Base-by-base conservation (phyloP, 2,888 invertebrate species). In the Pyrgus malvae region DNA sequence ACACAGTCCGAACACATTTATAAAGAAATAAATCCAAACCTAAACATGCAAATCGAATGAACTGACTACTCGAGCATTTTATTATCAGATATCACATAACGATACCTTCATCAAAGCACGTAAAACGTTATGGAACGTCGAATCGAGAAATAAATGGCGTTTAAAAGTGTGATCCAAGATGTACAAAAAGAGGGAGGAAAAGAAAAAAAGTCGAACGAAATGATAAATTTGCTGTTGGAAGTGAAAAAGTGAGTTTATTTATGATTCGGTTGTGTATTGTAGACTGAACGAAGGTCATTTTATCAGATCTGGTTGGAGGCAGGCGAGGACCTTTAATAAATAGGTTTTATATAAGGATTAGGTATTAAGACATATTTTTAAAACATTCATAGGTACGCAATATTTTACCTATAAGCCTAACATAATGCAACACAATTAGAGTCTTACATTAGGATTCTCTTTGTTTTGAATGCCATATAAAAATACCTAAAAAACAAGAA, bases 141-240 rank as follows among this genome's bases (percentile, higher is more conserved):
- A 83, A 77, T 73, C 72, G 73, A 72, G 74, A 82, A 83, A 87
- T 88, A 86, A 89, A 88, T 86, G 83, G 77, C 78, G 76, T 83
- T 86, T 79, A 83, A 85, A 88, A 83, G 86, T 85, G 87, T 86
- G 85, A 88, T 86, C 78, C 80, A 81, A 88, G 86, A 85, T 83
- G 85, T 83, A 83, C 80, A 83, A 83, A 84, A 83, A 77, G 71
- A 73, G 72, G 76, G 74, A 69, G 72, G 70, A 76, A 70, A 75
- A 68, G 72, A 74, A 78, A 80, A 85, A 85, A 86, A 78, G 69
- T 74, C 70, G 69, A 73, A 76, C 76, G 75, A 86, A 87, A 88
- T 88, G 86, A 89, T 89, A 86, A 86, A 89, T 85, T 80, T 76
- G 80, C 76, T 72, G 64, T 74, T 78, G 76, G 76, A 78, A 71